phyloP scores from a whole-genome alignment of 2,797 vertebrate species.

The Galago senegalensis region DNA sequence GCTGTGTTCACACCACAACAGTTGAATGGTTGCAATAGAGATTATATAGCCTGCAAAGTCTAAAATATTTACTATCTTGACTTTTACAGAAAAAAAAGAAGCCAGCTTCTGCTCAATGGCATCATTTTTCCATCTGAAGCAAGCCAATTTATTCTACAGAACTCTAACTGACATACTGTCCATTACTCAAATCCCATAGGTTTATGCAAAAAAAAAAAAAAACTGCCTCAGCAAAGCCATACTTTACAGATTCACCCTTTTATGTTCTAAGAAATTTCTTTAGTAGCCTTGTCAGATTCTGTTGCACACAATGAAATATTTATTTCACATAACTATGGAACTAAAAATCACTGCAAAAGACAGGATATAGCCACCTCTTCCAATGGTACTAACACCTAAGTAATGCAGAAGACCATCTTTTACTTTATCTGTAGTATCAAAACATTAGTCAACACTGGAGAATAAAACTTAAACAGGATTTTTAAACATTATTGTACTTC shows the following conservation, averaged over 20 bases:
- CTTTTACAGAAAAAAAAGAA: not conserved
- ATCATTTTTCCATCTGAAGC: not conserved
- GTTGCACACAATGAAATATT: not conserved
- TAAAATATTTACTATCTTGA: conserved; percentile 13
- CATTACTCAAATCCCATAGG: not conserved
- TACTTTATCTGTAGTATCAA: not conserved
- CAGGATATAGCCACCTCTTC: not conserved
- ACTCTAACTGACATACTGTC: not conserved
- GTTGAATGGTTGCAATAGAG: not conserved
- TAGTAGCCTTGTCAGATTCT: not conserved
- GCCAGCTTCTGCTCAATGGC: not conserved
- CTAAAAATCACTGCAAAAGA: not conserved
- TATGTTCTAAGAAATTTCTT: not conserved
- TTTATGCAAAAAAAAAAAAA: not conserved
- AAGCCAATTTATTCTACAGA: not conserved
- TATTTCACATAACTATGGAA: not conserved
- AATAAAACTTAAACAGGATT: not conserved
- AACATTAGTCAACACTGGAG: not conserved
- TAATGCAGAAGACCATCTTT: not conserved
- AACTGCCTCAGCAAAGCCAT: not conserved
- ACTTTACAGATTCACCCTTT: not conserved
- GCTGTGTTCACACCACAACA: not conserved
- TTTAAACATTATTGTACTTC: not conserved
- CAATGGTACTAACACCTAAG: not conserved
- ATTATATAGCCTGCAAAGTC: not conserved